phyloP scores from a whole-genome alignment of 2,888 invertebrate species.

The Limnephilus marmoratus region DNA sequence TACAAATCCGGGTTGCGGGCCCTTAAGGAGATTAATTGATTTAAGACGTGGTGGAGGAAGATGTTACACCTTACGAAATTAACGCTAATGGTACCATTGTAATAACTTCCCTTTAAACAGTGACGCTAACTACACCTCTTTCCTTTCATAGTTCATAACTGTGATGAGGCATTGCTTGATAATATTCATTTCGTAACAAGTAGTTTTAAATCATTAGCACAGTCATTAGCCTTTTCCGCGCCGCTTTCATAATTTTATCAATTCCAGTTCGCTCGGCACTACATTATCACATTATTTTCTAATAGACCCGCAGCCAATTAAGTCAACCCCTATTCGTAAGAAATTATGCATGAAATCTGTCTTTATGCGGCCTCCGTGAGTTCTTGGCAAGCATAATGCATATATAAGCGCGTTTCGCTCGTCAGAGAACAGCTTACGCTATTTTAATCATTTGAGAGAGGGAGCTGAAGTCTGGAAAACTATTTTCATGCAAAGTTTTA shows the following conservation, averaged over 20 bases:
- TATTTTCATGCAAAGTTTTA: background rate
- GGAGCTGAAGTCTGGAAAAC: background rate
- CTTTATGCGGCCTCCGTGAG: background rate
- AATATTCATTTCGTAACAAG: background rate
- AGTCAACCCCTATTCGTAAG: background rate
- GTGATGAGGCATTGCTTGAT: background rate
- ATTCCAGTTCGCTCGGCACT: background rate
- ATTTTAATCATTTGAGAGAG: background rate
- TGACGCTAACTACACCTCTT: background rate
- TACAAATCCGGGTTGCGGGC: too few species aligned
- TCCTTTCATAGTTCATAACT: background rate
- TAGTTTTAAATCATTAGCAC: background rate
- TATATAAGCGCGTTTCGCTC: background rate
- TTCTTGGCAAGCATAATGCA: background rate
- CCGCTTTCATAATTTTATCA: background rate
- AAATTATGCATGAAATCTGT: slow-evolving; percentile 2
- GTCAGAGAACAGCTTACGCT: background rate
- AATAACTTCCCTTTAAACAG: background rate
- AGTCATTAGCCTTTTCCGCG: background rate
- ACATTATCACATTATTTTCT: background rate
- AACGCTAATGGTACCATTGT: too few species aligned
- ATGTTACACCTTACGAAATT: too few species aligned
- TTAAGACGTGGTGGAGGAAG: too few species aligned
- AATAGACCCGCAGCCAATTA: background rate
- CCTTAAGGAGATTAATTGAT: too few species aligned